phyloP scores from a whole-genome alignment of 2,113 vertebrate genomes.

The Beaufortia kweichowensis region DNA sequence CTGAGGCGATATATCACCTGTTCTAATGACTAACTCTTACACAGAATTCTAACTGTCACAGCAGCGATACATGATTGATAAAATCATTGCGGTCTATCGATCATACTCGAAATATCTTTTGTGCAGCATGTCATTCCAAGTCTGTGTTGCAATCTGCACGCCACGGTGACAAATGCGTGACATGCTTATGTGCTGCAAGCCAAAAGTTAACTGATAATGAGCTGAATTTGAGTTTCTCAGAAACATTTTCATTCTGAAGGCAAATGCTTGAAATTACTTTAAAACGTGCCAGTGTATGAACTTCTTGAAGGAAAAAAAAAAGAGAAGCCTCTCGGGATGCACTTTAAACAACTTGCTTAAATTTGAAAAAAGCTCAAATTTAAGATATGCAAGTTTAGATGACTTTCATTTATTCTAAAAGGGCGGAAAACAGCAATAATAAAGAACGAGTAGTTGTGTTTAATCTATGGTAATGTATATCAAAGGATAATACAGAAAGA shows the following conservation, averaged over 20 bases:
- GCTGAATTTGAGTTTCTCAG: no score
- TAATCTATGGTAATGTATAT: neutral
- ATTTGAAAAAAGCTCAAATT: neutral
- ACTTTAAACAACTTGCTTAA: no score
- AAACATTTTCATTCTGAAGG: no score
- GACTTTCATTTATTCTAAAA: neutral
- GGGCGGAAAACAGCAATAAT: no score
- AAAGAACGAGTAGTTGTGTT: neutral
- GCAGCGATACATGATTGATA: neutral
- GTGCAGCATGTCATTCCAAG: conserved; percentile 21
- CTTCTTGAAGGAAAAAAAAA: no score
- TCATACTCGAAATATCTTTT: conserved; percentile 4
- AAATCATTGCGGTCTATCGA: neutral
- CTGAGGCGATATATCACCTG: neutral
- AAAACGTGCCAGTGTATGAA: no score
- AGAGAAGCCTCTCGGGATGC: no score
- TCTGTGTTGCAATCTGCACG: neutral
- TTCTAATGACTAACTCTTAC: neutral
- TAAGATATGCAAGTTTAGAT: neutral
- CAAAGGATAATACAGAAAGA: neutral
- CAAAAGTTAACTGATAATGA: no score
- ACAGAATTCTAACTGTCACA: neutral
- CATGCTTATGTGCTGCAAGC: neutral
- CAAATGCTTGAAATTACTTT: no score
- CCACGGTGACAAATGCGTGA: neutral